Percentiles rank a stretch among this genome's conserved stretches.
Conservation (phyloP, 1,140 invertebrate genomes). For the Macrobrachium rosenbergii region DNA sequence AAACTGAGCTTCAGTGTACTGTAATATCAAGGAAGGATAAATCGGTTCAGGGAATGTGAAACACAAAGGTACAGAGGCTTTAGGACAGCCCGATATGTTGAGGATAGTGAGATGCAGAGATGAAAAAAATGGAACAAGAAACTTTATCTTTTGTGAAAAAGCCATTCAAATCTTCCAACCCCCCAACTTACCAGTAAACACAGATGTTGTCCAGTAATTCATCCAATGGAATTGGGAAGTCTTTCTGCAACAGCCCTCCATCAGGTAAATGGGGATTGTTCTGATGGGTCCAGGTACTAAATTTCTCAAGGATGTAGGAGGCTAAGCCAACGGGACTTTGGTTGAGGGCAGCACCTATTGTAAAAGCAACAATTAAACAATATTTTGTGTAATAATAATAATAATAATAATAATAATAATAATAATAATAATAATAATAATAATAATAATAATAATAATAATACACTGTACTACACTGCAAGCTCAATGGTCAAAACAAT, state of each 20-base stretch:
- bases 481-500: too few species aligned
- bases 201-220: slow-evolving; percentile 90
- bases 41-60: too few species aligned
- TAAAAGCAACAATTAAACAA: neutral
- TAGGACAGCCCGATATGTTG: too few species aligned
- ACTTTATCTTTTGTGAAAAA: too few species aligned
- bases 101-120: too few species aligned
- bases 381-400: neutral
- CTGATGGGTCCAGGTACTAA: slow-evolving; percentile 81
- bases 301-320: slow-evolving; percentile 89
- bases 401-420: neutral
- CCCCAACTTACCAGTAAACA: slow-evolving; percentile 80
- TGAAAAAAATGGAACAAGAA: too few species aligned
- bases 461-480: too few species aligned
- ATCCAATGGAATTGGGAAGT: slow-evolving; percentile 76
- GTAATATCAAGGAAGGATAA: too few species aligned
- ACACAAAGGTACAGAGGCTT: too few species aligned
- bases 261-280: slow-evolving; percentile 75
- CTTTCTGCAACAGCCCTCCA: slow-evolving; percentile 77
- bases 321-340: slow-evolving; percentile 81
- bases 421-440: neutral
- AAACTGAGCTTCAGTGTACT: too few species aligned
- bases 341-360: slow-evolving; percentile 68
- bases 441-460: too few species aligned
- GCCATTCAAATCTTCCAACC: too few species aligned